Evolutionary conservation across 1,140 invertebrate species (phyloP).

Genomic region (Eufriesea mexicana): DNA sequence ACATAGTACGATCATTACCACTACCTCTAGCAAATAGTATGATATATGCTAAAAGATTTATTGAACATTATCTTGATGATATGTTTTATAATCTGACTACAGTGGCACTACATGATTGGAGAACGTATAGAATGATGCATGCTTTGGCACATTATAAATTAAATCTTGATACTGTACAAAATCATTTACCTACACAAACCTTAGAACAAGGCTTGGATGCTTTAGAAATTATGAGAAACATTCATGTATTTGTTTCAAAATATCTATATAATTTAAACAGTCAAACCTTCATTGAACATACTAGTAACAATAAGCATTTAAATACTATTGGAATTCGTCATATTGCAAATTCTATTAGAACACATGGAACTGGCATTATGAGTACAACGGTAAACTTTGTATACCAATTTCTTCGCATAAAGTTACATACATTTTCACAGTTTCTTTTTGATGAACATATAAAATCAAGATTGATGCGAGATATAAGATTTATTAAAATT

Average conservation of each 20-base stretch:
- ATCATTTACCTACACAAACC: conserved; percentile 97
- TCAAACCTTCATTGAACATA: conserved; percentile 97
- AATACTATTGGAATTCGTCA: conserved; percentile 98
- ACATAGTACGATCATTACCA: conserved; percentile 70
- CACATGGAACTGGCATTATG: conserved; percentile 98
- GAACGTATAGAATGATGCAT: conserved; percentile 98
- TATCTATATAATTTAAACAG: conserved; percentile 99
- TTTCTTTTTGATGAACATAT: conserved; percentile 99
- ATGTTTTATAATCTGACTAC: conserved; percentile 99
- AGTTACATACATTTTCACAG: conserved; percentile 97
- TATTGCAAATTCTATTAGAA: conserved; percentile 98
- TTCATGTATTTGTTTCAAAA: conserved; percentile 96
- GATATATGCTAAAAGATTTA: conserved; percentile 77
- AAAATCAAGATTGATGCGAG: conserved; percentile 96
- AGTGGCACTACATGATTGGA: conserved; percentile 98
- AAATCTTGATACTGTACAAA: conserved; percentile 91
- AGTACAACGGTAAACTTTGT: conserved; percentile 98
- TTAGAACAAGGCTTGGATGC: conserved; percentile 99
- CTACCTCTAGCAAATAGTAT: conserved; percentile 71
- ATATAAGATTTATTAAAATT: conserved; percentile 86
- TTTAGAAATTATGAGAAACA: conserved; percentile 98
- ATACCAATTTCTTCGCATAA: conserved; percentile 97
- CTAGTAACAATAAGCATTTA: conserved; percentile 96
- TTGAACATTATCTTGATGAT: conserved; percentile 96
- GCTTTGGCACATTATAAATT: conserved; percentile 94